Conservation (phyloP, 1,140 invertebrate genomes). For the Helicoverpa zea region DNA sequence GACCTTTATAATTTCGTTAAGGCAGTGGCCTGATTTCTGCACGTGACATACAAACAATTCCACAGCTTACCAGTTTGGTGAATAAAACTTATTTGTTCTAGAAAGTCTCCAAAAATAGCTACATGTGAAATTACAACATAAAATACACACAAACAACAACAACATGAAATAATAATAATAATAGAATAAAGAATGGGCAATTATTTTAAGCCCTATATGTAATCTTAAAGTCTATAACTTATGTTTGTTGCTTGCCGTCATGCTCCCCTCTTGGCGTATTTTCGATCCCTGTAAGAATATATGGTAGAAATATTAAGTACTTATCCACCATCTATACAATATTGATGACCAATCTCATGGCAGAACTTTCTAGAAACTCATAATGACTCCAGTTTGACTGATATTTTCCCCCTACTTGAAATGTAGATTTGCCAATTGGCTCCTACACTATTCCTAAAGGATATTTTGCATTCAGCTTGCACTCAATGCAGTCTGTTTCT, state of each 20-base stretch:
- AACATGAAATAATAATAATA: too few relatives aligned
- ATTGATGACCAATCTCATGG: too few relatives aligned
- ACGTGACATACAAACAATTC: slow-evolving; percentile 13
- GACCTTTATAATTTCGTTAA: slow-evolving; percentile 27
- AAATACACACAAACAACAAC: too few relatives aligned
- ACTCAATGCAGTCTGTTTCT: background rate
- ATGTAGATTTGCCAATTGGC: background rate
- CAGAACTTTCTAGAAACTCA: too few relatives aligned
- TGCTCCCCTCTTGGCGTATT: too few relatives aligned
- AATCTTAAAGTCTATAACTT: too few relatives aligned
- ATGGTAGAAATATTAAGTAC: too few relatives aligned
- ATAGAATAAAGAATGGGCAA: too few relatives aligned
- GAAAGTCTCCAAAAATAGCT: background rate
- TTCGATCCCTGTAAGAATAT: too few relatives aligned
- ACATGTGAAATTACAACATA: background rate
- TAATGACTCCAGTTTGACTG: background rate
- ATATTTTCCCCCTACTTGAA: background rate
- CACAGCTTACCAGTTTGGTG: background rate
- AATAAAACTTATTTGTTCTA: slow-evolving; percentile 6
- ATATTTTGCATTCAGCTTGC: background rate
- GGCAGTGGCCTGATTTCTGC: background rate
- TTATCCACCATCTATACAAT: too few relatives aligned
- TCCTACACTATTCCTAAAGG: background rate
- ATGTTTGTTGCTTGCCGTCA: too few relatives aligned
- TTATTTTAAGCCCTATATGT: too few relatives aligned